phyloP scores from a whole-genome alignment of 2,888 invertebrate genomes.

The Plebejus melissa region DNA sequence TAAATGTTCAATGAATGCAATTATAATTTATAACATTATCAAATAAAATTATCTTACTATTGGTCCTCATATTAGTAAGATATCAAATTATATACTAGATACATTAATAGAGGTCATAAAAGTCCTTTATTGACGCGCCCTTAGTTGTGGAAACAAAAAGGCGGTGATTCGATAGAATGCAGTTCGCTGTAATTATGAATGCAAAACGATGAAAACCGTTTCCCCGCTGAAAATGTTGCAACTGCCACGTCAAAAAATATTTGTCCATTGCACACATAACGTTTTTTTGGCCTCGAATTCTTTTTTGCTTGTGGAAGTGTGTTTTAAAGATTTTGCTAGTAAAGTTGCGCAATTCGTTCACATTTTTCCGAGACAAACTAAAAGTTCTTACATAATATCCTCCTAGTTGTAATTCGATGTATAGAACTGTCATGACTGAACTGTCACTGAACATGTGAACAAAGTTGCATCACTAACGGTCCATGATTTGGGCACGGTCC shows the following conservation, averaged over 20 bases:
- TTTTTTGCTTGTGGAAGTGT: too few relatives aligned
- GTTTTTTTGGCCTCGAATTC: background rate
- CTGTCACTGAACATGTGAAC: background rate
- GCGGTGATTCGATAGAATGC: conserved; percentile 15
- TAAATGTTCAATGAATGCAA: too few relatives aligned
- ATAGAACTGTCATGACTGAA: background rate
- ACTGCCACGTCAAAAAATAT: background rate
- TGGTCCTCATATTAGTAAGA: too few relatives aligned
- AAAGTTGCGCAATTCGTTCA: too few relatives aligned
- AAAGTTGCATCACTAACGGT: background rate
- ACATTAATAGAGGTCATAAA: background rate
- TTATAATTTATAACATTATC: too few relatives aligned
- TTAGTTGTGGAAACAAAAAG: conserved; percentile 10
- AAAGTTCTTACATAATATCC: too few relatives aligned
- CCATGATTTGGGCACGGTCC: background rate
- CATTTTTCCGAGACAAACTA: too few relatives aligned
- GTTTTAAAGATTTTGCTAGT: too few relatives aligned
- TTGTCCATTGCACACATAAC: background rate
- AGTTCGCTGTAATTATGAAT: conserved; percentile 25
- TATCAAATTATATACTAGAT: too few relatives aligned
- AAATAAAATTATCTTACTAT: too few relatives aligned
- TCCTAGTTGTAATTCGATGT: too few relatives aligned
- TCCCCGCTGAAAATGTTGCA: background rate
- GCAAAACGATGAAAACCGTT: conserved; percentile 21
- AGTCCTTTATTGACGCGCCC: background rate